Evolutionary conservation across 2,888 invertebrate genomes (phyloP).

Genomic region (Epirrhoe tristata): DNA sequence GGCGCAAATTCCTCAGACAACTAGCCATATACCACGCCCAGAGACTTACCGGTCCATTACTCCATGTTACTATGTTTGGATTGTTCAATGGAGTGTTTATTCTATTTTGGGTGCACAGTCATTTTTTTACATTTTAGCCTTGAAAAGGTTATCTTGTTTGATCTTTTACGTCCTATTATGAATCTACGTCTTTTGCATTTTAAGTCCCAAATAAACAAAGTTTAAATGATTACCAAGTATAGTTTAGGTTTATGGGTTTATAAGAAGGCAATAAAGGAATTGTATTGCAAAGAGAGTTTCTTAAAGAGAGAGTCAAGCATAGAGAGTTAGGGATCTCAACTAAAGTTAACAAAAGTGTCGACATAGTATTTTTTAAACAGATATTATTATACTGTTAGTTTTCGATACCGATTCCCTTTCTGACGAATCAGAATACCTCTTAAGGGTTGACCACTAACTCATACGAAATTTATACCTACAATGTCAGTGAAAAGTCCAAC

Average conservation of each 20-base stretch:
- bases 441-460: too few species aligned
- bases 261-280: background rate
- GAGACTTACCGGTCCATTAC: slow-evolving; percentile 7
- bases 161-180: background rate
- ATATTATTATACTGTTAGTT: too few species aligned
- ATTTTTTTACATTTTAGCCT: background rate
- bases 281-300: background rate
- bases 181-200: background rate
- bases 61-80: background rate
- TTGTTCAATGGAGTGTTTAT: slow-evolving; percentile 17
- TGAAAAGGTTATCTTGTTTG: background rate
- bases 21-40: background rate
- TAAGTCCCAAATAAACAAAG: background rate
- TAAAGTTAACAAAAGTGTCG: too few species aligned
- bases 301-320: background rate
- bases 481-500: too few species aligned
- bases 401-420: too few species aligned
- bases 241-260: background rate
- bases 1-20: background rate
- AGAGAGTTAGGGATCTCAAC: too few species aligned
- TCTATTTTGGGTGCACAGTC: slow-evolving; percentile 9
- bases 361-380: too few species aligned
- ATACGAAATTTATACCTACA: too few species aligned
- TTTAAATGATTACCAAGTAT: background rate
- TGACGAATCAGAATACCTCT: too few species aligned